These are phyloP conservation scores for Lepetodrilus schrolli DNA, from an alignment of 2,888 invertebrate species.

Conservation along the genomic window DNA sequence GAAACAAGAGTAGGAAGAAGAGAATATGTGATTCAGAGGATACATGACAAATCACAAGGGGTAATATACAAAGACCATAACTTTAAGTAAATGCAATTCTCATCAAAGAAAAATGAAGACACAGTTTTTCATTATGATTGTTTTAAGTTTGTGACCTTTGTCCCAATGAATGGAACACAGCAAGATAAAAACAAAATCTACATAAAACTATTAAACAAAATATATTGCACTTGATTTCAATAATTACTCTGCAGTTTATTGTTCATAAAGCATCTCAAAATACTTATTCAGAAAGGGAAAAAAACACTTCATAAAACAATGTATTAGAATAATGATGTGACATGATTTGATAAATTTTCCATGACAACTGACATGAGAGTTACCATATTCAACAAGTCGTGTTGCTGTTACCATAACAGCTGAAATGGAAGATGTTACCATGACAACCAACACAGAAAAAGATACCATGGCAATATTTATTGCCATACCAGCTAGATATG, in stretches of 20 bases:
- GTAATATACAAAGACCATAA: no score
- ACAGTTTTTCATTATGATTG: constrained; percentile 3
- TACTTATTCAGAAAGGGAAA: not conserved
- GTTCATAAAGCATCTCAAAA: not conserved
- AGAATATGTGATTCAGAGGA: no score
- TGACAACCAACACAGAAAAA: not conserved
- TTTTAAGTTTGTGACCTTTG: constrained; percentile 3
- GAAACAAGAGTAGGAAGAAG: no score
- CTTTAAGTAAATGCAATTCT: no score
- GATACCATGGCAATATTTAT: no score
- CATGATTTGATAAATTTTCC: not conserved
- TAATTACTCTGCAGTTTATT: not conserved
- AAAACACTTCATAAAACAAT: not conserved
- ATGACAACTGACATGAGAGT: no score
- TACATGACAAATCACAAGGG: no score
- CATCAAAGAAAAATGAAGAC: no score
- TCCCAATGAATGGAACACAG: not conserved
- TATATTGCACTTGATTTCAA: not conserved
- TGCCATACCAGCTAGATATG: no score
- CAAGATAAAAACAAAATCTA: not conserved
- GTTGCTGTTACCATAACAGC: no score
- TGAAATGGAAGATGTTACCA: not conserved
- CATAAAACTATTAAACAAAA: not conserved
- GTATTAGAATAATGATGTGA: not conserved
- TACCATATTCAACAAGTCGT: no score